Percentiles rank a stretch among this genome's conserved stretches.
Conservation (phyloP, 2,888 invertebrate species). For the Endomychus coccineus region DNA sequence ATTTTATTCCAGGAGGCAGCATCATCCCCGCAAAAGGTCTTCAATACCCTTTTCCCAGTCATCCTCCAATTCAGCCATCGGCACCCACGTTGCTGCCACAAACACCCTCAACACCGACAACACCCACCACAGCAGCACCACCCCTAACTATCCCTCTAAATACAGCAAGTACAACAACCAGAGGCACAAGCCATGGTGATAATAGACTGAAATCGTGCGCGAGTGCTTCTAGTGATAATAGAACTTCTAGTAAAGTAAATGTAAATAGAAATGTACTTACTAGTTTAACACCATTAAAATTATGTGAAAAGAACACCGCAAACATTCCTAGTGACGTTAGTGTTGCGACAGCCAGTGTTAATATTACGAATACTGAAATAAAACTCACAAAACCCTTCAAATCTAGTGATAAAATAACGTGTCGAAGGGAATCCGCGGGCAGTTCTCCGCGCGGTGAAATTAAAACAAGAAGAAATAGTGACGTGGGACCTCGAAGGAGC, state of each 20-base stretch:
- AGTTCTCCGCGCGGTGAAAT: conserved; percentile 31
- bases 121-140: conserved; percentile 38
- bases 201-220: conserved; percentile 39
- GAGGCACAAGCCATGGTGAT: conserved; percentile 33
- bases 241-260: conserved; percentile 40
- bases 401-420: conserved; percentile 31
- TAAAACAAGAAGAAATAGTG: conserved; percentile 36
- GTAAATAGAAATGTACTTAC: conserved; percentile 37
- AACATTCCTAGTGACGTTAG: conserved; percentile 24
- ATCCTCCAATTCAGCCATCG: conserved; percentile 53
- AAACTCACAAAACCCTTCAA: conserved; percentile 15
- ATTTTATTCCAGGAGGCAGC: conserved; percentile 26
- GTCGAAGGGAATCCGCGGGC: conserved; percentile 28
- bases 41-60: conserved; percentile 74
- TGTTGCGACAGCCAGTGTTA: conserved; percentile 8
- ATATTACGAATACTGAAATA: conserved; percentile 4
- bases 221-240: conserved; percentile 36
- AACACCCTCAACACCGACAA: conserved; percentile 39
- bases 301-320: conserved; percentile 25
- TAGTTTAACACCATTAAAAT: conserved; percentile 24
- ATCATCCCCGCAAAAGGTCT: conserved; percentile 49
- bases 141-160: conserved; percentile 18
- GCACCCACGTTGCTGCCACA: conserved; percentile 34
- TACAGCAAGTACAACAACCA: conserved; percentile 29
- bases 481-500: conserved; percentile 30